phyloP scores from a whole-genome alignment of 2,113 vertebrate species.

The Pollimyrus isidori region DNA sequence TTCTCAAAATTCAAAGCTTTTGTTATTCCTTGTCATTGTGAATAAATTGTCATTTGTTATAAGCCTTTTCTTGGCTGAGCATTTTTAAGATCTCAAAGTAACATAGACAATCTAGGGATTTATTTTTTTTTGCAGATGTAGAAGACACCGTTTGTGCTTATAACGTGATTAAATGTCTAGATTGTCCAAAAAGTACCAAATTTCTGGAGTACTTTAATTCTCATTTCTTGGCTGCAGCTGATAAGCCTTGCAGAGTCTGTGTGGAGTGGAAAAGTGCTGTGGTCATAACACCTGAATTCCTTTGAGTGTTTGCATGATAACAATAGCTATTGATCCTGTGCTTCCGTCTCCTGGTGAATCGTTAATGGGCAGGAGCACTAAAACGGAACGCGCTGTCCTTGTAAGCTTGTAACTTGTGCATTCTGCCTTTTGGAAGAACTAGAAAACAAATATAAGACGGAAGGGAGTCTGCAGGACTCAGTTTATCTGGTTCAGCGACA shows the following conservation, averaged over 20 bases:
- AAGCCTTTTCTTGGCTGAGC: neutral
- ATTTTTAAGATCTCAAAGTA: neutral
- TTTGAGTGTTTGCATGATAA: constrained; percentile 11
- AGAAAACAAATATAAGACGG: neutral
- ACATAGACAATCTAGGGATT: neutral
- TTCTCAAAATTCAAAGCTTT: neutral
- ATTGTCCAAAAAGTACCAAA: neutral
- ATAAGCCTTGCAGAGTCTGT: neutral
- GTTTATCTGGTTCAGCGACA: neutral
- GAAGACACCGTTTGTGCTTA: neutral
- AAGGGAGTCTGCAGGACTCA: neutral
- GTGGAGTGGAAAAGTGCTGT: neutral
- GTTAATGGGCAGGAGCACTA: neutral
- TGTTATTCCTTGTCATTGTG: neutral
- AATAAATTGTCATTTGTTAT: neutral
- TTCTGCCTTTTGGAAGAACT: neutral
- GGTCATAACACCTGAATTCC: neutral
- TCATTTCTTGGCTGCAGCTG: neutral
- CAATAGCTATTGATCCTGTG: neutral
- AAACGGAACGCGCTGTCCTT: neutral
- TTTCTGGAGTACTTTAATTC: neutral
- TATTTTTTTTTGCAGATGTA: neutral
- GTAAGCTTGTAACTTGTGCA: neutral
- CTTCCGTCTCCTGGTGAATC: constrained; percentile 12
- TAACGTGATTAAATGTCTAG: neutral